These are phyloP conservation scores for Paramormyrops kingsleyae DNA, from an alignment of 2,113 vertebrate species.

Conservation along the genomic window DNA sequence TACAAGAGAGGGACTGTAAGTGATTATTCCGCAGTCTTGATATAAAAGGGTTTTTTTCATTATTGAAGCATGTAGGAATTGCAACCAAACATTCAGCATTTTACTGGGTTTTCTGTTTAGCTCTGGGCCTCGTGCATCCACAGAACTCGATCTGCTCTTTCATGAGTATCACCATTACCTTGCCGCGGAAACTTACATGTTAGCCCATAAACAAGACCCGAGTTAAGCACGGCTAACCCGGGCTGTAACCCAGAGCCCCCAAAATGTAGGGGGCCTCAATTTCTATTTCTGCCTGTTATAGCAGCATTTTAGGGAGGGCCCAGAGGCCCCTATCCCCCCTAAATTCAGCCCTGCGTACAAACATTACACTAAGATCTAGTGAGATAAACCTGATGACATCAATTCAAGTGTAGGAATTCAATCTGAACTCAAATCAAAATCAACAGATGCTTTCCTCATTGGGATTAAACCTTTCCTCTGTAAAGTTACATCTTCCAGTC, in stretches of 20 bases:
- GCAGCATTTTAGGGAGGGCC: background rate
- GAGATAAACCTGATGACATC: background rate
- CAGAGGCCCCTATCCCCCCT: background rate
- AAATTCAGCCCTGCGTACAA: background rate
- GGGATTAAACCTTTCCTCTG: background rate
- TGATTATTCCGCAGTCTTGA: conserved; percentile 15
- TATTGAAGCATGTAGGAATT: conserved; percentile 12
- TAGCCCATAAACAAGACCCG: background rate
- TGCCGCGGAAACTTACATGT: background rate
- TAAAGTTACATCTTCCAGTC: background rate
- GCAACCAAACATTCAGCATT: conserved; percentile 6
- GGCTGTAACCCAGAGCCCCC: background rate
- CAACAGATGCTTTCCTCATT: background rate
- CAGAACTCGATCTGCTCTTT: background rate
- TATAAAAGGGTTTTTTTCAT: conserved; percentile 17
- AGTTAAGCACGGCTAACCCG: background rate
- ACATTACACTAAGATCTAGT: background rate
- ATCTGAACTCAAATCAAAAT: background rate
- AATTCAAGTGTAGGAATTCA: background rate
- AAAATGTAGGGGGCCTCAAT: background rate
- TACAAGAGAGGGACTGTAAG: conserved; percentile 14
- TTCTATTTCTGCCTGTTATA: background rate
- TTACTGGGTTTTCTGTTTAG: background rate
- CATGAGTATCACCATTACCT: background rate
- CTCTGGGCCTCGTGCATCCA: background rate